Base-by-base conservation (phyloP, 2,797 vertebrate species). In the Acrocephalus scirpaceus region DNA sequence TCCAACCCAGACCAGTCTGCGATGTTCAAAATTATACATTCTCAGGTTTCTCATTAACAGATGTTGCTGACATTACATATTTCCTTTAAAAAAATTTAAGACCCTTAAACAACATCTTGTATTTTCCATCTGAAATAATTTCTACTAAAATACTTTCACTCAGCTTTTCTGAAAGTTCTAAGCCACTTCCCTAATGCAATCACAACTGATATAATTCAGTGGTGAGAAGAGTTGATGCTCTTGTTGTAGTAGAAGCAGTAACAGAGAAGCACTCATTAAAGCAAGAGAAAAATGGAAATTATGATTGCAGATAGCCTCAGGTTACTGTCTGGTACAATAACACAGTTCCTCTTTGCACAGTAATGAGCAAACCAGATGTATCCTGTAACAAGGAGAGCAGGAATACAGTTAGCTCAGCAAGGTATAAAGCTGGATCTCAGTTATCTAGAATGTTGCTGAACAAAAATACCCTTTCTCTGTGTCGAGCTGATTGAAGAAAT, bases 331-430 rank as follows among this genome's bases (percentile, higher is more conserved):
- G 80, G 62, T 81, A 73, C 69, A 92, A 56, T 32, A 90, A 88
- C 69, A 60, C 23, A 44, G 47, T 81, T 96, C 57, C 44, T 88
- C 38, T 65, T 82, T 77, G 56, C 13, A 2, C 77, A 76, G 58
- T 76, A 92, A 95, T 80, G 88, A 79, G 58, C 53, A 91, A 96
- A 92, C 66, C 93, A 95, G 85, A 92, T 88, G 81, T 40, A 54
- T 74, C 74, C 36, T 66, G 54, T 85, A 51, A 70, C 5, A 29
- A 89, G 87, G 48, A 96, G 42, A 93, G 85, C 48, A 86, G 56
- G 38, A 95, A 86, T 92, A 96, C 71, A 57, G 65, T 88, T 77
- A 96, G 79, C 40, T 91, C 84, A 61, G 83, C 61, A 86, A 82
- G 67, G 77, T 93, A 93, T 66, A 87, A 84, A 93, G 56, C 45